A percentile compares a stretch with the other conserved stretches of the same genome.
Evolutionary conservation across 1,140 invertebrate species (phyloP).

Genomic region (Saccostrea echinata): DNA sequence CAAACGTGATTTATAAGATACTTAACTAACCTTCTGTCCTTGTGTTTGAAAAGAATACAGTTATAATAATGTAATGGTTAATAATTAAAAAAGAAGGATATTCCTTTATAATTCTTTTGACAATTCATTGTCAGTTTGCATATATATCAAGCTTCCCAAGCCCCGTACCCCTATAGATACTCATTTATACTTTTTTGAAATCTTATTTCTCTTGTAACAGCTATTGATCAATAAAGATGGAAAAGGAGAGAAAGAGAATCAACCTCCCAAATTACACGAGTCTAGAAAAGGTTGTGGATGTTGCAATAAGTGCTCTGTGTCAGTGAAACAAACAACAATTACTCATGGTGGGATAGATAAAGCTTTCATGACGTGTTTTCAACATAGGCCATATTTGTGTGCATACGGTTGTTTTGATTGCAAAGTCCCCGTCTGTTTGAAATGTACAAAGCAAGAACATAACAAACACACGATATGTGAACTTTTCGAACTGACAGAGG

Average conservation of each 20-base stretch:
- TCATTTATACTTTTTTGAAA: background rate
- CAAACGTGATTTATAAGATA: too few species aligned
- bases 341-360: background rate
- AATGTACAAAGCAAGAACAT: constrained; percentile 13
- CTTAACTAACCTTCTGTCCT: too few species aligned
- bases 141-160: too few species aligned
- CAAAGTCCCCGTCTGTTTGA: background rate
- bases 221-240: background rate
- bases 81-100: too few species aligned
- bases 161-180: too few species aligned
- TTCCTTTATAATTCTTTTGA: too few species aligned
- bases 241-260: background rate
- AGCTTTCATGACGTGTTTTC: background rate
- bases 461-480: constrained; percentile 3
- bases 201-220: background rate
- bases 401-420: constrained; percentile 2
- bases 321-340: background rate
- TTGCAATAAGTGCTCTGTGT: background rate
- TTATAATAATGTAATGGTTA: too few species aligned
- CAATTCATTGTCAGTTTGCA: too few species aligned
- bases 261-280: background rate
- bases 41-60: too few species aligned
- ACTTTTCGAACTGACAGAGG: background rate
- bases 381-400: constrained; percentile 17
- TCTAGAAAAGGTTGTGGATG: background rate